These are phyloP conservation scores for Propithecus coquereli DNA, from an alignment of 2,113 vertebrate genomes.

Conservation along the genomic window DNA sequence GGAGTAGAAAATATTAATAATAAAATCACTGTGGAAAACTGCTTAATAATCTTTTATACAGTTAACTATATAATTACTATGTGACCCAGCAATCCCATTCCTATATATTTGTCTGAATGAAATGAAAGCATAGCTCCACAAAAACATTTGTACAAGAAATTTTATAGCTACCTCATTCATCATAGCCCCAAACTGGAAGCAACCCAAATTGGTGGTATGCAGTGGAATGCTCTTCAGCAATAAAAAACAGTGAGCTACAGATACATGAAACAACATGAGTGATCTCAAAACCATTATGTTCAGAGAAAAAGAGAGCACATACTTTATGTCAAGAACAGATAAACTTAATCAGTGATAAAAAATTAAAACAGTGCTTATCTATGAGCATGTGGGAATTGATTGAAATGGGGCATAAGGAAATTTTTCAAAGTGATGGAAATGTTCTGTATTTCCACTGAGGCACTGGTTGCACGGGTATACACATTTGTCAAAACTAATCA, in stretches of 20 bases:
- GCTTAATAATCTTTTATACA: neutral
- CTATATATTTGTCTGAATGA: neutral
- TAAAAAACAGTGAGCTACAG: neutral
- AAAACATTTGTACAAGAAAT: neutral
- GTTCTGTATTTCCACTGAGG: conserved; percentile 45
- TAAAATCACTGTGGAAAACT: neutral
- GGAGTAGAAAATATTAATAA: neutral
- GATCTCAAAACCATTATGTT: conserved; percentile 15
- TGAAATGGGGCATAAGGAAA: neutral
- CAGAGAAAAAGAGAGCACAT: neutral
- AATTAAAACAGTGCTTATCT: conserved; percentile 19
- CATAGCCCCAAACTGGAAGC: neutral
- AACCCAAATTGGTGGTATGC: neutral
- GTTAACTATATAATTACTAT: neutral
- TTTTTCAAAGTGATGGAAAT: conserved; percentile 49
- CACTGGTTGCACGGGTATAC: neutral
- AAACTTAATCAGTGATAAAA: conserved; percentile 50
- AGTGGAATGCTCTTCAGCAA: neutral
- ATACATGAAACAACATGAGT: conserved; percentile 8
- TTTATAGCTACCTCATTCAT: neutral
- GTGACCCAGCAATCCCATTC: neutral
- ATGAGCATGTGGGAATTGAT: conserved; percentile 23
- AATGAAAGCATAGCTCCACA: conserved; percentile 6
- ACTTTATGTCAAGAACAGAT: conserved; percentile 26
- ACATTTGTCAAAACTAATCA: conserved; percentile 51